phyloP scores from a whole-genome alignment of 2,113 vertebrate genomes.

The Oncorhynchus kisutch region DNA sequence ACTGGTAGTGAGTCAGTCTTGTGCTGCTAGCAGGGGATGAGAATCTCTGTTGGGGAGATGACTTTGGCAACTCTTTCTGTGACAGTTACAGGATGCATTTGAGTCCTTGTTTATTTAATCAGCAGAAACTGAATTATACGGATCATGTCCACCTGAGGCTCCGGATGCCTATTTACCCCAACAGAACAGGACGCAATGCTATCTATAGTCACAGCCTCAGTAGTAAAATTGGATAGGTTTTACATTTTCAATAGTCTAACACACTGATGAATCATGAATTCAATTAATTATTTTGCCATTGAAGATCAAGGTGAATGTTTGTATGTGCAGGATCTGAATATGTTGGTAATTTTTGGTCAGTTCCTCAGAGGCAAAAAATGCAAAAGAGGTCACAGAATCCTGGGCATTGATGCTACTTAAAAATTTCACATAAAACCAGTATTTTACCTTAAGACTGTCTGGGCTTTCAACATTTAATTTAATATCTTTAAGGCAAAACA shows the following conservation, averaged over 20 bases:
- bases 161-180: background rate
- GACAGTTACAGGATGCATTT: background rate
- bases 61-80: background rate
- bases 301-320: background rate
- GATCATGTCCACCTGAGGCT: background rate
- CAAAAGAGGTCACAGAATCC: background rate
- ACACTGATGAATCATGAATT: no score
- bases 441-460: no score
- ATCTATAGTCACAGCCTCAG: background rate
- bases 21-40: no score
- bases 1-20: background rate
- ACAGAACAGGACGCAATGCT: background rate
- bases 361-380: background rate
- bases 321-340: background rate
- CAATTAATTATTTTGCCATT: background rate
- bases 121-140: background rate
- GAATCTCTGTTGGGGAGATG: background rate
- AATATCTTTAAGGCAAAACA: no score
- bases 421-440: no score
- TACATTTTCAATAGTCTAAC: background rate
- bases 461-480: no score
- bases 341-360: background rate
- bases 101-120: background rate
- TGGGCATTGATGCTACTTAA: background rate
- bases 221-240: background rate